A percentile compares a stretch with the other conserved stretches of the same genome.
Conservation (phyloP, 30 jellyfish, hydroid and myxozoan genomes). For the Phacellophora camtschatica region DNA sequence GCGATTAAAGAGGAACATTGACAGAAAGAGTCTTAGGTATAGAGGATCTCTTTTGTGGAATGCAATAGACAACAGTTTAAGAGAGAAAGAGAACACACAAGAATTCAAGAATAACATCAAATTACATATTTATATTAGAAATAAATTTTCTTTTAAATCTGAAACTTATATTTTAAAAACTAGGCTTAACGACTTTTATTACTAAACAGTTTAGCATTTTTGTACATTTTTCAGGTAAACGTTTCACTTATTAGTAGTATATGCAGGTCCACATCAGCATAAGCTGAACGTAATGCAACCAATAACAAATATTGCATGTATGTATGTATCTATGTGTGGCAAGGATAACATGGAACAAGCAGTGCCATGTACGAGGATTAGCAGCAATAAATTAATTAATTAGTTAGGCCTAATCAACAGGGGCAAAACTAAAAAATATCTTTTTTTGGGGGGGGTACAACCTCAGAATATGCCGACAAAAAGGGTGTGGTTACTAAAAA, state of each 20-base stretch:
- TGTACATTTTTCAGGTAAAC: background rate
- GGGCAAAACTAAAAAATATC: too few species aligned
- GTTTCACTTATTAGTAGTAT: background rate
- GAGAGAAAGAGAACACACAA: conserved; percentile 3
- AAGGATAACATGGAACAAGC: too few species aligned
- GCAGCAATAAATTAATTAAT: too few species aligned
- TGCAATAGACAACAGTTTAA: too few species aligned
- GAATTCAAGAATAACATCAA: conserved; percentile 27
- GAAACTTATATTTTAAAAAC: conserved; percentile 16
- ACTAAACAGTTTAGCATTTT: background rate
- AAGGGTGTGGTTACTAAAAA: too few species aligned
- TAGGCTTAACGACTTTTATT: conserved; percentile 8
- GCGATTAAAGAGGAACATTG: conserved; percentile 17
- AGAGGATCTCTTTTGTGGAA: too few species aligned
- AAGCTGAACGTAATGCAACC: background rate
- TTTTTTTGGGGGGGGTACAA: too few species aligned
- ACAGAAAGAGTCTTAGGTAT: conserved; percentile 4
- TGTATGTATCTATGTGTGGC: conserved; percentile 2
- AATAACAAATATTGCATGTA: background rate
- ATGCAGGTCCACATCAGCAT: background rate
- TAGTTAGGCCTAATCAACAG: too few species aligned
- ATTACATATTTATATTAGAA: background rate
- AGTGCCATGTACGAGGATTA: too few species aligned
- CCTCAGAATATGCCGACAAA: too few species aligned
- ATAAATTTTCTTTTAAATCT: background rate